Evolutionary conservation across 53 echinoderm and acorn worm species (phyloP), one percentile per base, ranked within the genome.

Genomic region (Crossaster papposus): DNA sequence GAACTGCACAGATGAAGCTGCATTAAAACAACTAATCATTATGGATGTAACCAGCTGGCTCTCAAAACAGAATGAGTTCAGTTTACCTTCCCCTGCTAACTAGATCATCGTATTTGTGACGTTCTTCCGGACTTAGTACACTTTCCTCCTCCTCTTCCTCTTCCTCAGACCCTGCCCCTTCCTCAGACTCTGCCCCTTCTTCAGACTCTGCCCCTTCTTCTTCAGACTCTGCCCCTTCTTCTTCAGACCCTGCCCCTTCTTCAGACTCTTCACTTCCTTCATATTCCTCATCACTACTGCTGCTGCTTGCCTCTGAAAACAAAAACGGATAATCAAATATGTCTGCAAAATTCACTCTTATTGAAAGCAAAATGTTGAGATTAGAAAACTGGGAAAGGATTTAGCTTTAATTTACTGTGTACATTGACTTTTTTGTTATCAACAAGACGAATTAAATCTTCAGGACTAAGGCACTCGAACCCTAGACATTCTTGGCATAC

Each of bases 41-140:
- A 13, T 10, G 53, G 58, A 58, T 20, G 14, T 15, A 20, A 11
- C 17, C 44, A 44, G 44, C 44, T 44, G 44, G 44, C 44, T 44
- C 44, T 44, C 44, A 58, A 17, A 14, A 58, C 58, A 36, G 51
- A 35, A 11, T 7, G 4, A 1, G n/a, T 65, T 0, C 6, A 44
- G 44, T 81, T 92, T 74, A 90, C 93, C 78, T 83, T 83, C 90
- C 93, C 79, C 78, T 84, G 13, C 53, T 62, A 18, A 89, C 55
- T 11, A 80, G 81, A 33, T 77, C 18, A 29, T 89, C 14, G 28
- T 92, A 92, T 23, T 20, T 37, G 2, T 86, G 85, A 32, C 8
- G 18, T 29, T 84, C 51, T 30, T 91, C 86, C 1, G 85, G 85
- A 34, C 74, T 75, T 34, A 91, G 68, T 26, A 78, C 58, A 36